Evolutionary conservation across 2,888 invertebrate genomes (phyloP).

Genomic region (Trachelus troglodyta): DNA sequence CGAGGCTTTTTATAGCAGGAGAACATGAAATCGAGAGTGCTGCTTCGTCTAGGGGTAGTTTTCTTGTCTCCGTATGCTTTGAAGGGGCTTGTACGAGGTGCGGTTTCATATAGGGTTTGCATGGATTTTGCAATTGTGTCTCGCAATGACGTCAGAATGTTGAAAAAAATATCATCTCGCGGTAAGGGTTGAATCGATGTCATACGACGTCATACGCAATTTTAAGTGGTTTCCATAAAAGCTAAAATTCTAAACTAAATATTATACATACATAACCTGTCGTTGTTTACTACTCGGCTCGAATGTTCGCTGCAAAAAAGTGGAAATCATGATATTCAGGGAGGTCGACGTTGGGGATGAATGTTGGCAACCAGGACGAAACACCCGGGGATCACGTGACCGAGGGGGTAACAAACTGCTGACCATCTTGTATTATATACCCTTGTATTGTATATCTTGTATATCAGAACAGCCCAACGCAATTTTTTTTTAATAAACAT

Average conservation of each 20-base stretch:
- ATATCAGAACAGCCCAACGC: not conserved
- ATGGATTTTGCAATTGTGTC: not conserved
- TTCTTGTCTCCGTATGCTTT: not conserved
- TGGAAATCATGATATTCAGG: not conserved
- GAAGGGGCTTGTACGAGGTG: not conserved
- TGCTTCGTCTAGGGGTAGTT: not conserved
- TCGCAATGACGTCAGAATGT: not conserved
- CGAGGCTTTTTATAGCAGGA: constrained; percentile 20
- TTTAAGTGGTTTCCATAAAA: not conserved
- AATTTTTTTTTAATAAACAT: not conserved
- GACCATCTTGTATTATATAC: not conserved
- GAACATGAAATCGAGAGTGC: constrained; percentile 7
- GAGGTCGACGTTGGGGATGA: constrained; percentile 20
- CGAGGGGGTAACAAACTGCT: constrained; percentile 30
- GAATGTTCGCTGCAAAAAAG: not conserved
- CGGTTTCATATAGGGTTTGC: not conserved
- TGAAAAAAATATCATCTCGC: not conserved
- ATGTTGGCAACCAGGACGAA: constrained; percentile 46
- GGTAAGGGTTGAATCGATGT: not conserved
- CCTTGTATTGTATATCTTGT: too few species aligned
- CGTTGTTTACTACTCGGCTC: not conserved
- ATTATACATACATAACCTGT: too few species aligned
- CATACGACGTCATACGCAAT: not conserved
- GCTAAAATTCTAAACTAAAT: not conserved
- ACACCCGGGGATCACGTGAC: constrained; percentile 39